A percentile compares a stretch with the other conserved stretches of the same genome.
These are phyloP conservation scores for Parnassius mnemosyne DNA, from an alignment of 2,888 invertebrate species.

Conservation along the genomic window DNA sequence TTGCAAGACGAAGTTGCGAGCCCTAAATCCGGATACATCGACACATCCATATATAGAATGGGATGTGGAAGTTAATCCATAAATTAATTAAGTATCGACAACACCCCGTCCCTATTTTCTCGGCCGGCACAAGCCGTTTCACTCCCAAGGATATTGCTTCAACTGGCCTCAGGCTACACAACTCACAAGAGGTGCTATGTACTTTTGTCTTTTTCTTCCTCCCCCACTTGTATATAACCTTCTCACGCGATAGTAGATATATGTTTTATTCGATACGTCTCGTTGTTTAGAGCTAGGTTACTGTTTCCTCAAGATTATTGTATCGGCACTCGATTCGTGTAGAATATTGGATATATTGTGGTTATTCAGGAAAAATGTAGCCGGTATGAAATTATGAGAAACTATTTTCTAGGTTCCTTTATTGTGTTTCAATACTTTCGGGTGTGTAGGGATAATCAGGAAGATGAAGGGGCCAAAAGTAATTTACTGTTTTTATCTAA, in stretches of 20 bases:
- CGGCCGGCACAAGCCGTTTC: constrained; percentile 31
- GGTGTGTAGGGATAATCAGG: neutral
- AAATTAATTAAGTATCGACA: constrained; percentile 29
- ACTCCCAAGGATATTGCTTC: constrained; percentile 51
- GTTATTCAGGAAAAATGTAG: constrained; percentile 19
- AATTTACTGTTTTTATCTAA: too few relatives aligned
- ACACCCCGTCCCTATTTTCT: constrained; percentile 32
- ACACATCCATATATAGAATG: constrained; percentile 5
- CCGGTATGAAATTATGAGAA: constrained; percentile 5
- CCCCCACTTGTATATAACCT: constrained; percentile 30
- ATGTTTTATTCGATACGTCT: constrained; percentile 48
- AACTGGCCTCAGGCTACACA: constrained; percentile 45
- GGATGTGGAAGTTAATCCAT: constrained; percentile 19
- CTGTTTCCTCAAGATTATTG: constrained; percentile 22
- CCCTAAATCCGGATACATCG: neutral
- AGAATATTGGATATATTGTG: constrained; percentile 13
- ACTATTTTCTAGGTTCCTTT: constrained; percentile 1
- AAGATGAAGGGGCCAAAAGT: too few relatives aligned
- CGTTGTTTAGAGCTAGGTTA: constrained; percentile 34
- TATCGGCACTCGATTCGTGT: constrained; percentile 18
- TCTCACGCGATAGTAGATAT: constrained; percentile 31
- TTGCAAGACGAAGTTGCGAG: neutral
- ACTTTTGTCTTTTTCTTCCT: constrained; percentile 35
- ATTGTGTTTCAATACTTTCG: neutral
- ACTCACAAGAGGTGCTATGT: constrained; percentile 36